These are phyloP conservation scores for Labrus mixtus DNA, from an alignment of 2,113 vertebrate species.

Conservation along the genomic window DNA sequence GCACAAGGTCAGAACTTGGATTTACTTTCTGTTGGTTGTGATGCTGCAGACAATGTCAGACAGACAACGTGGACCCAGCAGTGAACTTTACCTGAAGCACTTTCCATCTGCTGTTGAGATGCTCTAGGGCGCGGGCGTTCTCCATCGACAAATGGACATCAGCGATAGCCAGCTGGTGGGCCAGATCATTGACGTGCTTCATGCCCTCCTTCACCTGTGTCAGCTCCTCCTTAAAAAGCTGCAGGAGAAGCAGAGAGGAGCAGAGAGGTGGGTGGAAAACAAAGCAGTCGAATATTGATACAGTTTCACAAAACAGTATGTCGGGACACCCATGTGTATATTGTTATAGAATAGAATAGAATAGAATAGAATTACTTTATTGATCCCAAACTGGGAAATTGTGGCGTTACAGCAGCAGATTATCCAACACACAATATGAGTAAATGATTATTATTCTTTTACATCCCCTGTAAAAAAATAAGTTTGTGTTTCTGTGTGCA, in stretches of 20 bases:
- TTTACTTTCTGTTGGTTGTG: constrained; percentile 1
- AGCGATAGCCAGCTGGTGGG: constrained; percentile 95
- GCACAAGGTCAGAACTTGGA: background rate
- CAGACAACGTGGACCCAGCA: constrained; percentile 3
- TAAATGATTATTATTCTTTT: no score
- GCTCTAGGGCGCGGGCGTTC: constrained; percentile 91
- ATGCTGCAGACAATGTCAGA: constrained; percentile 35
- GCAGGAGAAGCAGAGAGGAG: background rate
- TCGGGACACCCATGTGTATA: no score
- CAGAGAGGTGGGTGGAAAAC: background rate
- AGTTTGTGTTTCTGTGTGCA: background rate
- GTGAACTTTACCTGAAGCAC: constrained; percentile 90
- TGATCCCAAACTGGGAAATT: no score
- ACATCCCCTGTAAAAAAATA: no score
- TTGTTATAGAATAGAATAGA: no score
- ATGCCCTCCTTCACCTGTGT: constrained; percentile 93
- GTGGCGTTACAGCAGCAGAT: no score
- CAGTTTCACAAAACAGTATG: background rate
- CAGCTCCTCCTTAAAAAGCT: constrained; percentile 97
- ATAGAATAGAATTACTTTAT: no score
- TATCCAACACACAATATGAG: no score
- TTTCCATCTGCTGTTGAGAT: constrained; percentile 95
- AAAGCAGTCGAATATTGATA: background rate
- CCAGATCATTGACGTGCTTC: constrained; percentile 94
- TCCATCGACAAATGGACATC: constrained; percentile 98